A percentile compares a stretch with the other conserved stretches of the same genome.
These are phyloP conservation scores for Actinemys pallida DNA, from an alignment of 2,113 vertebrate species.

Conservation along the genomic window DNA sequence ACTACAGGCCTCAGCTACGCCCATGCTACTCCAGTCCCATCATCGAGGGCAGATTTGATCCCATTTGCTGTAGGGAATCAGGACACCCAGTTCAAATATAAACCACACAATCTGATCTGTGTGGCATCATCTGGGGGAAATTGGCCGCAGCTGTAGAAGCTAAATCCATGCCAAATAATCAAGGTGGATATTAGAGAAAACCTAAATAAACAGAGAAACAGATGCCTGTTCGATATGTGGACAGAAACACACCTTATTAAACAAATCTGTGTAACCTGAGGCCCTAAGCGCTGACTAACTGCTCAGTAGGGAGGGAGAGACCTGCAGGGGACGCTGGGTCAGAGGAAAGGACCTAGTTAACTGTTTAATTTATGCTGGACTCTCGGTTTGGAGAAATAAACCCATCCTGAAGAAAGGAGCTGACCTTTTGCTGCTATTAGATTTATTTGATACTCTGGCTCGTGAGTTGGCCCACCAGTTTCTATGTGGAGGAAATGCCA, in stretches of 20 bases:
- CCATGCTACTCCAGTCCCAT: background rate
- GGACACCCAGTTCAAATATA: background rate
- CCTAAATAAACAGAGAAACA: background rate
- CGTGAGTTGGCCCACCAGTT: background rate
- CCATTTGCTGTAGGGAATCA: background rate
- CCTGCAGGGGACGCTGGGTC: background rate
- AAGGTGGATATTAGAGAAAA: background rate
- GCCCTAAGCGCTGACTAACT: background rate
- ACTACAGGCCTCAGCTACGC: background rate
- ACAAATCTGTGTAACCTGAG: background rate
- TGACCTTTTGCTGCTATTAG: background rate
- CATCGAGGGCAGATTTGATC: background rate
- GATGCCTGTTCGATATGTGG: background rate
- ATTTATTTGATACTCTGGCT: background rate
- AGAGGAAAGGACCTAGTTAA: background rate
- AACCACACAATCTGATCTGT: background rate
- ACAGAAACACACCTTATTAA: background rate
- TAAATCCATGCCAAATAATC: background rate
- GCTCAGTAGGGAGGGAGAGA: background rate
- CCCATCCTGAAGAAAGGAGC: background rate
- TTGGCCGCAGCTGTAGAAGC: background rate
- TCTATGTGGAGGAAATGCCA: background rate
- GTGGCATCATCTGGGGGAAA: background rate
- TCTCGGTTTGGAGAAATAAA: background rate
- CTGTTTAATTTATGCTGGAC: accelerated